Evolutionary conservation across 2,888 invertebrate genomes (phyloP), one percentile per base, ranked within the genome.

Genomic region (Lasioglossum malachurum): DNA sequence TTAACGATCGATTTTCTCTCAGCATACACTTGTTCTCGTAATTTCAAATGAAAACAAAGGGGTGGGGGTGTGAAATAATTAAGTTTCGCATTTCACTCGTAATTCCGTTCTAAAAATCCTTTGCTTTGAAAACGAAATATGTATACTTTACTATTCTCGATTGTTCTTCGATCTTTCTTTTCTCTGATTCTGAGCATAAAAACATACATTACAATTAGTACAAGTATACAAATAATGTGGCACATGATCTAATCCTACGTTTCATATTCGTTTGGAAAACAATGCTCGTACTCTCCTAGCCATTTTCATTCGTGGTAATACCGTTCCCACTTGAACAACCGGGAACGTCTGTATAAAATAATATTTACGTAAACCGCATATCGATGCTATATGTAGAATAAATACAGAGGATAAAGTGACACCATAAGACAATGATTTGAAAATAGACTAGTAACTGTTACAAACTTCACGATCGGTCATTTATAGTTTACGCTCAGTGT

Each of bases 241-340:
- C 90, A 90, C 81, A 78, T 74, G 76, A 75, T 79, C 49, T 74
- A 69, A 16, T 60, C 69, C 57, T 76, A 84, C 60, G 75, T 69
- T 87, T 72, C 41, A 46, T 84, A 73, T 81, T 76, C 67, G 5
- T 69, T 53, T 74, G 84, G 69, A 87, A 83, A 87, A 79, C 83
- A 75, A 84, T 79, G 77, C 73, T 87, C 79, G 57, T 83, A 82
- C 87, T 82, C 87, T 84, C 81, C 84, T 87, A 87, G 87, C 81
- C 84, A 84, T 87, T 87, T 71, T 77, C 44, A 35, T 67, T 83
- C 77, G 27, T 38, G 46, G 60, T 80, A 69, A 60, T 82, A 67
- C 12, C 67, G 23, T 46, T 69, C 57, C 46, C 74, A 69, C 35
- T 86, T 53, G 71, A 10, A 27, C 53, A 49, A 64, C 57, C 23